phyloP scores from a whole-genome alignment of 2,797 vertebrate genomes.

The Peromyscus eremicus region DNA sequence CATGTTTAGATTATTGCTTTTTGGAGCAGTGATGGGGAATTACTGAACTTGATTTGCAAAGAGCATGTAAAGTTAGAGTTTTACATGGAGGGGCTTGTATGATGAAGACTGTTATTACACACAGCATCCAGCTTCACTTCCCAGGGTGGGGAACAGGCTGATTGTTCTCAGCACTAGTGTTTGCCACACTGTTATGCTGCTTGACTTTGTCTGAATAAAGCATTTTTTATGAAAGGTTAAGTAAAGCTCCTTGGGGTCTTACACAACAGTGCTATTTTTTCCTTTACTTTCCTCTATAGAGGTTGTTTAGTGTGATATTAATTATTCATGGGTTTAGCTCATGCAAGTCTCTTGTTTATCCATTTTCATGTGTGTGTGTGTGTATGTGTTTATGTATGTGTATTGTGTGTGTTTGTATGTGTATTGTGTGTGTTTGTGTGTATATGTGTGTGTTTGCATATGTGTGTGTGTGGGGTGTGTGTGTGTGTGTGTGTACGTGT shows the following conservation, averaged over 20 bases:
- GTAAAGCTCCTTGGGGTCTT: neutral
- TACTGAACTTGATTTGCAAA: neutral
- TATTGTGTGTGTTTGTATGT: neutral
- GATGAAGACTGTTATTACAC: neutral
- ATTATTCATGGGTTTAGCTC: neutral
- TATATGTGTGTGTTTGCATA: neutral
- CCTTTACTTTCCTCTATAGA: neutral
- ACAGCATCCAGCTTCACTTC: neutral
- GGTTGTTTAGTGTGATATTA: neutral
- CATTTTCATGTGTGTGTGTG: neutral
- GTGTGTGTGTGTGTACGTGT: neutral
- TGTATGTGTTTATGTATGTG: neutral
- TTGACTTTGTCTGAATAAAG: conserved; percentile 41
- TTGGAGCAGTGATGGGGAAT: neutral
- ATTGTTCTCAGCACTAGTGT: neutral
- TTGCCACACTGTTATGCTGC: neutral
- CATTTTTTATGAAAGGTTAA: conserved; percentile 19
- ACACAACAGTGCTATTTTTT: neutral
- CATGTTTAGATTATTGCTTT: neutral
- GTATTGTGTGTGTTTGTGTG: neutral
- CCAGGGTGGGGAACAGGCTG: neutral
- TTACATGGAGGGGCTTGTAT: neutral
- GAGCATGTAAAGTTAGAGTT: neutral
- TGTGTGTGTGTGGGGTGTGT: neutral
- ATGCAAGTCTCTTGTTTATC: neutral